Conservation (phyloP, 1,140 invertebrate species). For the Zaprionus africanus region DNA sequence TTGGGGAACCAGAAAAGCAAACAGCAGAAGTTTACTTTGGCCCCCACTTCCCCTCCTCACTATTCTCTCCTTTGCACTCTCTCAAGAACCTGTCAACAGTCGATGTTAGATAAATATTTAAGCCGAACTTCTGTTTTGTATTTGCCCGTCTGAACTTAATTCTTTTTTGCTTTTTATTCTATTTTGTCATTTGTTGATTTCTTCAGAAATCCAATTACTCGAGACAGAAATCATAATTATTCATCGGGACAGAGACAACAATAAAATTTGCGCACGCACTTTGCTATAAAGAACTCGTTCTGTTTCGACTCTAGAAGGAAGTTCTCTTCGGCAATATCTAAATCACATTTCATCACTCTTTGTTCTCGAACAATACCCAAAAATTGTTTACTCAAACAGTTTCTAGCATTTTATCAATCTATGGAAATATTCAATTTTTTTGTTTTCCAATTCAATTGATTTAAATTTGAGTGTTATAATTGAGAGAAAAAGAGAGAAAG, state of each 20-base stretch:
- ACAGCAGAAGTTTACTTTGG: too few species aligned
- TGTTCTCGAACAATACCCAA: neutral
- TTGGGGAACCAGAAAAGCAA: conserved; percentile 13
- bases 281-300: neutral
- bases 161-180: neutral
- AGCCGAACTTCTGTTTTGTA: conserved; percentile 19
- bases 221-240: neutral
- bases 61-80: too few species aligned
- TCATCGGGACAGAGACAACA: neutral
- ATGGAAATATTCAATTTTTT: conserved; percentile 3
- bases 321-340: neutral
- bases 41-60: too few species aligned
- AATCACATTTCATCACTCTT: conserved; percentile 2
- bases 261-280: neutral
- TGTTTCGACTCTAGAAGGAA: neutral
- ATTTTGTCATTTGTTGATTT: neutral
- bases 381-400: neutral
- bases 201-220: conserved; percentile 11
- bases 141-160: neutral
- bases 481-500: neutral
- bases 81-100: neutral
- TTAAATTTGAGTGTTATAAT: neutral
- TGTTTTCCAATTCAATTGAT: conserved; percentile 4
- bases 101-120: conserved; percentile 13
- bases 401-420: neutral